Evolutionary conservation across 2,888 invertebrate species (phyloP).

Genomic region (Stegophylla sp.): DNA sequence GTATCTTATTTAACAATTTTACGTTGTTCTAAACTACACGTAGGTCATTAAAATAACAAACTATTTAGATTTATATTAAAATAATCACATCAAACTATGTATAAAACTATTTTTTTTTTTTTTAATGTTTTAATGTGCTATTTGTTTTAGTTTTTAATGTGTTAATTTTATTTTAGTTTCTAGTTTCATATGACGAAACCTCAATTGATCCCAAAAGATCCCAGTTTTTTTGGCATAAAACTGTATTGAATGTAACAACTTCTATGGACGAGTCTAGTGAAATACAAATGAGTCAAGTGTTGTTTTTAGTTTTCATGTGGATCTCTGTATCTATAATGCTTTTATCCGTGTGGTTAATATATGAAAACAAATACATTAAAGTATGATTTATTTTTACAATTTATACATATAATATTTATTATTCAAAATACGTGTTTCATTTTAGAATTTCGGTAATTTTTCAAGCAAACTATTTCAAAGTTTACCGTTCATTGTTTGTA

Average conservation of each 20-base stretch:
- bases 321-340: slow-evolving; percentile 13
- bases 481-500: slow-evolving; percentile 5
- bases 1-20: too few species aligned
- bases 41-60: too few species aligned
- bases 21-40: too few species aligned
- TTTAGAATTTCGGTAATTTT: slow-evolving; percentile 17
- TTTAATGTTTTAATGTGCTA: not conserved
- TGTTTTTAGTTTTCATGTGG: slow-evolving; percentile 29
- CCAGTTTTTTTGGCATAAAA: slow-evolving; percentile 44
- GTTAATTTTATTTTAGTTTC: slow-evolving; percentile 39
- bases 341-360: not conserved
- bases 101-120: not conserved
- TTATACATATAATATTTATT: not conserved
- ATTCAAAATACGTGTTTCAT: not conserved
- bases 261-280: slow-evolving; percentile 35
- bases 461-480: not conserved
- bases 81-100: too few species aligned
- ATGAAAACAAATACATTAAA: slow-evolving; percentile 23
- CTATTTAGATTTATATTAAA: too few species aligned
- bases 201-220: slow-evolving; percentile 35
- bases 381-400: slow-evolving; percentile 12
- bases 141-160: not conserved
- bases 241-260: slow-evolving; percentile 37
- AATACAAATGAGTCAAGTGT: slow-evolving; percentile 22
- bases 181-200: slow-evolving; percentile 8